Conservation (phyloP, 2,888 invertebrate species). For the Atethmia centrago region DNA sequence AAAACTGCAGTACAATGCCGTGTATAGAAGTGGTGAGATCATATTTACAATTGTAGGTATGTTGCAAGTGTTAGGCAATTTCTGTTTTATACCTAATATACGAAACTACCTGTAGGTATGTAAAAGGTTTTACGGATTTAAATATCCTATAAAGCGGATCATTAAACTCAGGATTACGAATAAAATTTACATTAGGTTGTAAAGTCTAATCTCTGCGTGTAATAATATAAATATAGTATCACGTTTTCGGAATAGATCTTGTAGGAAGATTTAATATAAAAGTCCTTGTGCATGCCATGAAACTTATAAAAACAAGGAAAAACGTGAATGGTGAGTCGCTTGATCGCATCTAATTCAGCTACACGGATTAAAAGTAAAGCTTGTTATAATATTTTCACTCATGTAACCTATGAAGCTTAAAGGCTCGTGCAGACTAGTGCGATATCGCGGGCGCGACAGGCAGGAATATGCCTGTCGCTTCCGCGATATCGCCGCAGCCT, state of each 20-base stretch:
- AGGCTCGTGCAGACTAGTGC: no score
- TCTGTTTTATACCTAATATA: background rate
- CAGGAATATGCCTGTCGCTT: no score
- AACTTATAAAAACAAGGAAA: background rate
- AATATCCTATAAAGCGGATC: slow-evolving; percentile 36
- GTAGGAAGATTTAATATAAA: background rate
- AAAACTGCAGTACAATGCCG: background rate
- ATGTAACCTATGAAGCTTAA: background rate
- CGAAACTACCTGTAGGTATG: background rate
- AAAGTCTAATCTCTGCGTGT: background rate
- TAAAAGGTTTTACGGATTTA: slow-evolving; percentile 27
- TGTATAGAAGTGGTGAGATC: background rate
- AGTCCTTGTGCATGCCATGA: background rate
- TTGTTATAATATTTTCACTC: background rate
- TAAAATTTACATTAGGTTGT: slow-evolving; percentile 36
- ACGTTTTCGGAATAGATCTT: slow-evolving; percentile 1
- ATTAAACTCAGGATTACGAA: slow-evolving; percentile 31
- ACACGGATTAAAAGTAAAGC: slow-evolving; percentile 9
- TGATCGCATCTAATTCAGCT: background rate
- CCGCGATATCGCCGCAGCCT: no score
- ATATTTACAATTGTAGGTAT: background rate
- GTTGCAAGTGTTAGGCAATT: background rate
- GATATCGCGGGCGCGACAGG: no score
- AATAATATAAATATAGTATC: background rate
- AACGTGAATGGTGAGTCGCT: background rate